Conservation (phyloP, 2,113 vertebrate genomes). For the Serinus canaria region DNA sequence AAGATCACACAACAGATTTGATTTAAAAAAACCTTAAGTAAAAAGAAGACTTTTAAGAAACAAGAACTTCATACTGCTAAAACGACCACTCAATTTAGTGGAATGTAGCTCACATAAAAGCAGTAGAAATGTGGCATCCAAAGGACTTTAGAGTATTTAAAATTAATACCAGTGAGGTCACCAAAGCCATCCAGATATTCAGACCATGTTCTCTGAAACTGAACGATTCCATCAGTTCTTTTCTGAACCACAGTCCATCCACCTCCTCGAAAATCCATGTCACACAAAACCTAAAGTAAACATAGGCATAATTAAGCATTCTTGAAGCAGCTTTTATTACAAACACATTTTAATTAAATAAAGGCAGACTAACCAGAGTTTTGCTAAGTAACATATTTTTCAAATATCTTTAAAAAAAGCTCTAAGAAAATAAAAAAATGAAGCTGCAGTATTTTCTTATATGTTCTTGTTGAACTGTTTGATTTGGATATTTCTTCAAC, state of each 20-base stretch:
- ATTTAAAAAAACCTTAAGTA: not conserved
- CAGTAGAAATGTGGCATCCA: not conserved
- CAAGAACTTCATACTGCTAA: not conserved
- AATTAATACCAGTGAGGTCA: constrained; percentile 82
- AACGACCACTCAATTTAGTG: not conserved
- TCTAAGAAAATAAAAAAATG: not conserved
- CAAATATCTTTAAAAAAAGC: not conserved
- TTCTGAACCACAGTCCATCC: constrained; percentile 91
- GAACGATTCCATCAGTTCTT: constrained; percentile 79
- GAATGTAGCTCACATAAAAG: not conserved
- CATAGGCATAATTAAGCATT: not conserved
- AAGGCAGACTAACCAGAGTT: not conserved
- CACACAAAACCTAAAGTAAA: constrained; percentile 86
- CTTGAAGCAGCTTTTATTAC: not conserved
- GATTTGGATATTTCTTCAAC: not conserved
- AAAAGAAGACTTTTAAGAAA: not conserved
- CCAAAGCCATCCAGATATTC: constrained; percentile 89
- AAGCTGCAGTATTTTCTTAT: not conserved
- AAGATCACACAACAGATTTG: not conserved
- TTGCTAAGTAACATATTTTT: not conserved
- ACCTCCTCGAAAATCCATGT: constrained; percentile 93
- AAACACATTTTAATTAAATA: not conserved
- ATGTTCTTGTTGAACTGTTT: not conserved
- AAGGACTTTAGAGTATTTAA: not conserved
- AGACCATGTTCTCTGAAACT: constrained; percentile 86